Evolutionary conservation across 2,888 invertebrate genomes (phyloP), one percentile per base, ranked within the genome.

Genomic region (Drosophila hawaiiensis): DNA sequence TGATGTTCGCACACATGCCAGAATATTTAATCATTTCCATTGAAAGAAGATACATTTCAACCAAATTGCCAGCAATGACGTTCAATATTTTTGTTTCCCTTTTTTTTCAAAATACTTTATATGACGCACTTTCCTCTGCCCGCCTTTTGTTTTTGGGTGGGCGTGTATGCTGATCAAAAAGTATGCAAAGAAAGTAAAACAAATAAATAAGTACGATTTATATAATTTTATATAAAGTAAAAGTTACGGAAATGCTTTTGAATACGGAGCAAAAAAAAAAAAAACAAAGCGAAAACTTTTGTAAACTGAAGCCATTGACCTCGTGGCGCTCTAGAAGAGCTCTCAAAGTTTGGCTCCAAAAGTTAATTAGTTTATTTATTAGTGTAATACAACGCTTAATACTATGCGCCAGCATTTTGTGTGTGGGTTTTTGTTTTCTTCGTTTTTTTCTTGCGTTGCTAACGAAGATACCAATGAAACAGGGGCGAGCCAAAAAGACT

Each of bases 11-110:
- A 35, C 72, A 62, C 55, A 60, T 67, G 70, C 70, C 68, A 72
- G 73, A 84, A 87, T 82, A 89, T 76, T 87, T 80, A 63, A 84
- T 82, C 69, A 73, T 83, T 75, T 76, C 73, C 77, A 74, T 52
- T 22, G 12, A 29, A 58, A 37, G 54, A 43, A 70, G 61, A 73
- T 53, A 79, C 56, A 81, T 63, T 78, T 78, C 60, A 66, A 49
- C 29, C 67, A 66, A 82, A 81, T 80, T 78, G 78, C 69, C 66
- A 47, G 66, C 68, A 73, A 78, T 83, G 83, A 83, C 83, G 80
- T 81, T 75, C 81, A 81, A 83, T 77, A 83, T 37, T 52, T 37
- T 9, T 28, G 2, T 28, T n/a, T 25, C 12, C 12, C 1, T 52
- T 63, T 67, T 69, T 59, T 43, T 14, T 1, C 14, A 35, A 59